A percentile compares a stretch with the other conserved stretches of the same genome.
phyloP scores from a whole-genome alignment of 2,888 invertebrate species.

The Callosobruchus maculatus region DNA sequence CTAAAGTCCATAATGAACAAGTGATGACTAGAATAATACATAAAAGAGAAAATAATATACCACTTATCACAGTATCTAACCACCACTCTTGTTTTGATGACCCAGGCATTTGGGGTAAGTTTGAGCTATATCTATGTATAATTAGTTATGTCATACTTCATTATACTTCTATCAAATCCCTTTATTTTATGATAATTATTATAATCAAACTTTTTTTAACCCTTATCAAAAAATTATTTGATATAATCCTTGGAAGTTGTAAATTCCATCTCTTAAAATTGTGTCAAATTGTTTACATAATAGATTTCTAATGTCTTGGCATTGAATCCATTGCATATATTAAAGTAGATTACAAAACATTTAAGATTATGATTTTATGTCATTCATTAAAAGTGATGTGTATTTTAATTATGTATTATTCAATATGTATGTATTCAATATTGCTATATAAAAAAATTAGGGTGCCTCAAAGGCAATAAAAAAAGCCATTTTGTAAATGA shows the following conservation, averaged over 20 bases:
- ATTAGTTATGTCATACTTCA: background rate
- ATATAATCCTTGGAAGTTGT: background rate
- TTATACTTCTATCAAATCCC: background rate
- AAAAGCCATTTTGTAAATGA: too few species aligned
- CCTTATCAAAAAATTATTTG: background rate
- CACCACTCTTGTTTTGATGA: conserved; percentile 97
- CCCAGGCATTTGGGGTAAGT: conserved; percentile 89
- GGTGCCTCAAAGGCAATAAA: too few species aligned
- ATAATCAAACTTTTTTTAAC: background rate
- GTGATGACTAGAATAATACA: conserved; percentile 64
- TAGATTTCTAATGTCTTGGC: background rate
- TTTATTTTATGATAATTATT: background rate
- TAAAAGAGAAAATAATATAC: conserved; percentile 67
- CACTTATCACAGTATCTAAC: conserved; percentile 90
- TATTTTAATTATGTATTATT: too few species aligned
- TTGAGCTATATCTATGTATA: background rate
- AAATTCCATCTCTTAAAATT: background rate
- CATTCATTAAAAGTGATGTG: too few species aligned
- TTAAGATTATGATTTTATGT: too few species aligned
- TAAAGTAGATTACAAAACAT: background rate
- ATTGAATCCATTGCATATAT: background rate
- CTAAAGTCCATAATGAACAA: conserved; percentile 76
- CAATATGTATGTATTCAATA: too few species aligned
- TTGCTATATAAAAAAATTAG: too few species aligned
- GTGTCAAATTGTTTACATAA: background rate